Evolutionary conservation across 2,113 vertebrate species (phyloP), one percentile per base, ranked within the genome.

Genomic region (Sander vitreus): DNA sequence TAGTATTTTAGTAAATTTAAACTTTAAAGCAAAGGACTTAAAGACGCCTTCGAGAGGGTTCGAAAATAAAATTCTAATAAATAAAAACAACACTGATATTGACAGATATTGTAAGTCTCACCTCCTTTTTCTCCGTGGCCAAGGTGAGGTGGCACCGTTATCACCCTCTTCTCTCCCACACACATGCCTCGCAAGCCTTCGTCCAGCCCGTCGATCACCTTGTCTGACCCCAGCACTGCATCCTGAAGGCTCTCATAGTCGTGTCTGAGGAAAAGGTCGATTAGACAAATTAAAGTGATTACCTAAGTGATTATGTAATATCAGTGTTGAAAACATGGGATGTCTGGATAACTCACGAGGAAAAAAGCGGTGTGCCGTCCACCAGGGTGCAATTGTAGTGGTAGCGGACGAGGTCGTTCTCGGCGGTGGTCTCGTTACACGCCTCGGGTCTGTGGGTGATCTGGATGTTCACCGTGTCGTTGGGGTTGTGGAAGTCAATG

Each of bases 401-500:
- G 86, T 99, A 99, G 76, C 89, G 94, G 45, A 99, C 84, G 0
- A 97, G 96, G 92, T 99, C 98, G 0, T 97, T 92, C 1, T 67
- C 1, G 0, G 78, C 94, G 12, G 96, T 92, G 25, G 96, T 98
- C 73, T 93, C 15, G 0, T 97, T 98, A 83, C 98, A 99, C 65
- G 58, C 78, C 67, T 95, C 92, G 0, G 97, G 97, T 68, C 86
- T 96, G 90, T 89, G 89, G 47, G 90, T 89, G 0, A 95, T 92
- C 90, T 95, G 78, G 0, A 98, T 89, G 30, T 94, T 93, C 90
- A 99, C 96, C 0, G 82, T 62, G 88, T 99, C 98, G 0, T 23
- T 91, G 1, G 98, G 97, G 91, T 99, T 99, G 95, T 99, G 98
- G 93, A 99, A 99, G 85, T 99, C 98, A 0, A 99, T 93, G 87